Evolutionary conservation across 1,140 invertebrate genomes (phyloP).

Genomic region (Melitaea cinxia): DNA sequence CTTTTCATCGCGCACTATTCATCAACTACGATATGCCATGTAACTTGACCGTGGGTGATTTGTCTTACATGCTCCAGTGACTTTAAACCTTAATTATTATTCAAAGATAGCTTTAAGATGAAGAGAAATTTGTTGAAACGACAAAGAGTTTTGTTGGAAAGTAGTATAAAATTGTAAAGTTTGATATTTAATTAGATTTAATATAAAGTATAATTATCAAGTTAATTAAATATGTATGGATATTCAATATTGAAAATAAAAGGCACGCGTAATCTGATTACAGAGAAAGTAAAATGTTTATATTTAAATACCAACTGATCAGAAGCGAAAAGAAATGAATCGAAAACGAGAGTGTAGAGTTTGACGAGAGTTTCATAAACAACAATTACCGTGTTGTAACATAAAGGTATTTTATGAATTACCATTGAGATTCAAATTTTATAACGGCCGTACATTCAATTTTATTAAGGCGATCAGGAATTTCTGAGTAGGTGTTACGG

Average conservation of each 20-base stretch:
- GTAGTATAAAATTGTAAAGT: neutral
- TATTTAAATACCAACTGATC: slow-evolving; percentile 50
- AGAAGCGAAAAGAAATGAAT: slow-evolving; percentile 52
- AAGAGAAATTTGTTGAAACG: neutral
- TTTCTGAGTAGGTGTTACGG: slow-evolving; percentile 15
- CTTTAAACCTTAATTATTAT: slow-evolving; percentile 39
- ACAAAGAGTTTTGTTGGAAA: neutral
- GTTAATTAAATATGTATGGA: slow-evolving; percentile 11
- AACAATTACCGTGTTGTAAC: slow-evolving; percentile 21
- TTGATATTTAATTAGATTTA: neutral
- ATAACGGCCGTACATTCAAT: slow-evolving; percentile 28
- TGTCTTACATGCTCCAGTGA: slow-evolving; percentile 62
- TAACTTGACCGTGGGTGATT: slow-evolving; percentile 64
- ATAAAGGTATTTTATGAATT: slow-evolving; percentile 29
- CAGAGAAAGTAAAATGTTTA: slow-evolving; percentile 62
- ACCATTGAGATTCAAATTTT: slow-evolving; percentile 30
- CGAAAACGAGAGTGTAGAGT: slow-evolving; percentile 64
- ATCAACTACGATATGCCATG: slow-evolving; percentile 70
- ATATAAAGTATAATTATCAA: slow-evolving; percentile 13
- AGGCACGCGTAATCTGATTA: slow-evolving; percentile 58
- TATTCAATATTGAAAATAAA: slow-evolving; percentile 25
- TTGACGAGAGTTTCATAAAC: slow-evolving; percentile 54
- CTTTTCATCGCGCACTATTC: slow-evolving; percentile 54
- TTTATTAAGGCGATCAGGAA: slow-evolving; percentile 26
- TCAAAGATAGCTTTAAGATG: neutral